Conservation (phyloP, 2,113 vertebrate species). For the Phaetusa simplex region DNA sequence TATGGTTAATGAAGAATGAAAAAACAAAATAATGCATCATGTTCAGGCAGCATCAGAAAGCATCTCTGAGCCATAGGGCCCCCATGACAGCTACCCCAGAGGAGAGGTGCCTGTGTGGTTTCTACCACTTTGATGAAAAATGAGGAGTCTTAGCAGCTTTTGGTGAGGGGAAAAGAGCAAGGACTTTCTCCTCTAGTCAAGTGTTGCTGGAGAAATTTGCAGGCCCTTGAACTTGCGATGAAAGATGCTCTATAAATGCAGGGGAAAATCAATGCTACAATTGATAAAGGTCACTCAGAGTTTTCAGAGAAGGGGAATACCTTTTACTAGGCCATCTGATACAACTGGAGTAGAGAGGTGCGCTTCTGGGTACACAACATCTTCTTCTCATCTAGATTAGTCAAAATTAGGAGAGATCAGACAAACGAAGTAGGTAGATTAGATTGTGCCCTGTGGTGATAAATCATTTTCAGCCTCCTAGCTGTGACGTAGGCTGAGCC, state of each 20-base stretch:
- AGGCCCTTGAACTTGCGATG: neutral
- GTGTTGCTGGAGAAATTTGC: neutral
- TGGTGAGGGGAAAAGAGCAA: accelerated
- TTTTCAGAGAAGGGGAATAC: neutral
- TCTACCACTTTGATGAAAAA: neutral
- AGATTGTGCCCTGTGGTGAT: conserved; percentile 16
- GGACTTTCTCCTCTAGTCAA: neutral
- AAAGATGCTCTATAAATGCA: neutral
- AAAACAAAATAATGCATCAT: neutral
- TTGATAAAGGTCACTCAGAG: neutral
- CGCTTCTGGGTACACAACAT: neutral
- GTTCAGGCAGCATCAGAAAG: neutral
- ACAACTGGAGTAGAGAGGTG: neutral
- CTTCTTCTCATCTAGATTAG: neutral
- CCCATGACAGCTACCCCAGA: accelerated
- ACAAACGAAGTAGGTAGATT: neutral
- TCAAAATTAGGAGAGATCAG: conserved; percentile 29
- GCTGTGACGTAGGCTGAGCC: neutral
- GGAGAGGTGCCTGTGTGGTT: neutral
- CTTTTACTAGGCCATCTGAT: neutral
- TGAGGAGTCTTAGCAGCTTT: neutral
- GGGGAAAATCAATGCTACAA: neutral
- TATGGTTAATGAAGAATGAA: neutral
- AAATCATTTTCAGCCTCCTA: neutral
- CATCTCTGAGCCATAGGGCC: neutral